Evolutionary conservation across 2,888 invertebrate species (phyloP).

Genomic region (Standfussiana lucernea): DNA sequence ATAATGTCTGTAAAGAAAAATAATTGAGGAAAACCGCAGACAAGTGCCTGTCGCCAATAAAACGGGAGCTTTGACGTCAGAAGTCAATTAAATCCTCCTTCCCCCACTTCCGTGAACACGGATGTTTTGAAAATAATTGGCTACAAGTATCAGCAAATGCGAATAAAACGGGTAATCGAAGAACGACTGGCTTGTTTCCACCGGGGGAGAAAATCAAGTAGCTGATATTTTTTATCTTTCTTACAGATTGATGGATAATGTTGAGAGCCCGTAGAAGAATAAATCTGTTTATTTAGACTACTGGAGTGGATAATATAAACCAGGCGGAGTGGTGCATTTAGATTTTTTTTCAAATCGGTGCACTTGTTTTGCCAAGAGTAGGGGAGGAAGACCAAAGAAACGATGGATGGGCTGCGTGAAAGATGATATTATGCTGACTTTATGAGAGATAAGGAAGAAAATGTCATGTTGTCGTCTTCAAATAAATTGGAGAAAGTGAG

Average conservation of each 20-base stretch:
- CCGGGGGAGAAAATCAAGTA: constrained; percentile 23
- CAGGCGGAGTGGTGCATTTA: background rate
- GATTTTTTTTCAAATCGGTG: background rate
- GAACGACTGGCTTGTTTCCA: constrained; percentile 27
- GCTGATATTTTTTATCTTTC: constrained; percentile 16
- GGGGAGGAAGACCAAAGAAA: background rate
- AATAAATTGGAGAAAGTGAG: too few relatives aligned
- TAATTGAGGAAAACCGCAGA: constrained; percentile 33
- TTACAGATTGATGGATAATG: constrained; percentile 2
- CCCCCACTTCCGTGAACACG: constrained; percentile 13
- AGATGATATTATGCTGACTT: background rate
- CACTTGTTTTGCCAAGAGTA: background rate
- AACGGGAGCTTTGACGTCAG: constrained; percentile 45
- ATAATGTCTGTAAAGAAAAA: background rate
- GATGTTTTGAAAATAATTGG: constrained; percentile 54
- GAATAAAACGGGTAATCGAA: constrained; percentile 37
- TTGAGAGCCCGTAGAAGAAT: background rate
- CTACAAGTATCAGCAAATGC: constrained; percentile 36
- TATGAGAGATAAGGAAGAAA: background rate
- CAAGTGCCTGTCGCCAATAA: constrained; percentile 17
- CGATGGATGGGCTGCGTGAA: too few relatives aligned
- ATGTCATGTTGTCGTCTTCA: too few relatives aligned
- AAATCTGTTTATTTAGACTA: background rate
- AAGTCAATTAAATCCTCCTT: constrained; percentile 56
- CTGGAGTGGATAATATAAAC: background rate